A percentile compares a stretch with the other conserved stretches of the same genome.
These are phyloP conservation scores for Brachycybe producta DNA, from an alignment of 2,888 invertebrate genomes.

Conservation along the genomic window DNA sequence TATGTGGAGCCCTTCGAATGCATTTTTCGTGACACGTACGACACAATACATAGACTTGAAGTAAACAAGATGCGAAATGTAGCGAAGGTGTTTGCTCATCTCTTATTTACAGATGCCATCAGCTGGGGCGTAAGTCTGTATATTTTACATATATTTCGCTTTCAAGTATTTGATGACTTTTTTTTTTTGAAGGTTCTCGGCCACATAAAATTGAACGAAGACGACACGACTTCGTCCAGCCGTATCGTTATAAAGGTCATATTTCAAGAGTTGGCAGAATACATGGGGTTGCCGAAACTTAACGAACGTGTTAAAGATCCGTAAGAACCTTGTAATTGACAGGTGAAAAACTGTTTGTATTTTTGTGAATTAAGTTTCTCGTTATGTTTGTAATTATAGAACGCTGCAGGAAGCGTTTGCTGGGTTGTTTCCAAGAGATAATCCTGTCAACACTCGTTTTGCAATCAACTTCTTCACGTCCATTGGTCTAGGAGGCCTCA, in stretches of 20 bases:
- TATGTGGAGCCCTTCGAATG: conserved; percentile 88
- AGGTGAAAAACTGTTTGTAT: background rate
- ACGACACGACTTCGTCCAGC: conserved; percentile 94
- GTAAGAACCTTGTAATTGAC: conserved; percentile 42
- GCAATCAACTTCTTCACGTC: conserved; percentile 97
- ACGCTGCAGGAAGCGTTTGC: conserved; percentile 73
- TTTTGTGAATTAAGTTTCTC: background rate
- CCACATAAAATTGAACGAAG: conserved; percentile 82
- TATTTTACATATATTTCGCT: background rate
- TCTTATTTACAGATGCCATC: conserved; percentile 91
- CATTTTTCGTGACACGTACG: conserved; percentile 88
- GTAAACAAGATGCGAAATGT: conserved; percentile 91
- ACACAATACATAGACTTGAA: conserved; percentile 84
- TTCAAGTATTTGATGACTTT: background rate
- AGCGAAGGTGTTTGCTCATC: conserved; percentile 91
- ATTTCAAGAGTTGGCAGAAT: conserved; percentile 90
- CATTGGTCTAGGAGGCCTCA: conserved; percentile 89
- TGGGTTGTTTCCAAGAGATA: conserved; percentile 87
- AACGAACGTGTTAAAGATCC: conserved; percentile 81
- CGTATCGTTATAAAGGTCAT: conserved; percentile 95
- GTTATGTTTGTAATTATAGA: conserved; percentile 41
- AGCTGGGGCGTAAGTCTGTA: conserved; percentile 55
- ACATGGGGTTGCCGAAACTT: conserved; percentile 84
- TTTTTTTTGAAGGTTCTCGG: conserved; percentile 50
- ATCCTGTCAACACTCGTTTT: conserved; percentile 91